Conservation (phyloP, 1,140 invertebrate genomes). For the Micrasema longulum region DNA sequence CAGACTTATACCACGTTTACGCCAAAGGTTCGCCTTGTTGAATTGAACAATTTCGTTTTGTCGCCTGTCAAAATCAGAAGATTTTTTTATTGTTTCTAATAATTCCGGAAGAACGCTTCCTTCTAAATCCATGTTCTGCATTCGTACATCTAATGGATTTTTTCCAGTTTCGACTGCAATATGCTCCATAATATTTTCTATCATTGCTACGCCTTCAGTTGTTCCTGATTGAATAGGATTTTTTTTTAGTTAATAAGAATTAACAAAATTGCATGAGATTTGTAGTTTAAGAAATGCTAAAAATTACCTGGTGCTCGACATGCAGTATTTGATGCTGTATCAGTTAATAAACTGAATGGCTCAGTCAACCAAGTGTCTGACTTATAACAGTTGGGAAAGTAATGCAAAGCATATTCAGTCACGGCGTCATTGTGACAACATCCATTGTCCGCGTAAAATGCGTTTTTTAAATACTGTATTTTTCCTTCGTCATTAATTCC, state of each 20-base stretch:
- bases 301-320: conserved; percentile 70
- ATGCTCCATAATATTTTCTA: conserved; percentile 87
- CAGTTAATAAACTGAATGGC: conserved; percentile 70
- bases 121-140: conserved; percentile 71
- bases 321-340: conserved; percentile 74
- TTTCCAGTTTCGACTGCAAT: conserved; percentile 74
- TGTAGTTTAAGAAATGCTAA: too few species aligned
- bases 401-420: conserved; percentile 59
- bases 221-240: conserved; percentile 65
- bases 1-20: conserved; percentile 78
- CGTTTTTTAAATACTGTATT: conserved; percentile 75
- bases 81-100: conserved; percentile 71
- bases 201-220: conserved; percentile 73
- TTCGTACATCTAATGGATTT: conserved; percentile 77
- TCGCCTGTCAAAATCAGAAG: conserved; percentile 73
- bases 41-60: conserved; percentile 70
- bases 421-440: conserved; percentile 71
- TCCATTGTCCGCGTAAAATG: conserved; percentile 76
- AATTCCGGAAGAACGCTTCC: conserved; percentile 66
- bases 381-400: conserved; percentile 73
- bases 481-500: conserved; percentile 74
- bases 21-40: conserved; percentile 81
- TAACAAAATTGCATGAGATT: neutral
- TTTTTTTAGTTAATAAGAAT: neutral
- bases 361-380: conserved; percentile 67